Base-by-base conservation (phyloP, 2,888 invertebrate species). In the Buathra laborator region DNA sequence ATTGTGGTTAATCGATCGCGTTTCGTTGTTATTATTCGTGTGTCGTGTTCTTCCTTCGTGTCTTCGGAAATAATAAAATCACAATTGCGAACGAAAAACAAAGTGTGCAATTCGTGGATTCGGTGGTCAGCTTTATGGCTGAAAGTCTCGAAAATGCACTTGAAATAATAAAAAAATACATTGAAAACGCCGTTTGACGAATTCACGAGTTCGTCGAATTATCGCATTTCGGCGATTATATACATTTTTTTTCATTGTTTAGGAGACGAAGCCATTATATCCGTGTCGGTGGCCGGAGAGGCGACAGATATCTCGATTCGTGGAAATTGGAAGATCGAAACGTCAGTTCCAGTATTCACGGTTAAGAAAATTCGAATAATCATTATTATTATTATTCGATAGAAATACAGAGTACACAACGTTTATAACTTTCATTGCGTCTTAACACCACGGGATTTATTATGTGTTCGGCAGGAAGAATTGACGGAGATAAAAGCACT, bases 401-500 rank as follows among this genome's bases (percentile, higher is more conserved):
- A 51, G 89, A 88, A 86, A 77, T 81, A 83, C 67, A 24, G 10
- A 44, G 4, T 7, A 5, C 12, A 14, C 48, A 29, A 66, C 37
- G 53, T 62, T 7, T 48, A 29, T 24, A 32, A 77, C 3, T 48
- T 64, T 16, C 16, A 53, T 66, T 46, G 70, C 37, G 19, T 37
- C 32, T 66, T 46, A 44, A 29, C 29, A 12, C 19, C 6, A 16
- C 72, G 48, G 51, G 24, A 9, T 12, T 67, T 70, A 24, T 72
- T 24, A 7, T 64, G 46, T 96, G 94, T 95, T 96, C 37, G 37
- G 43, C 95, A 96, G 93, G 96, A 97, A 72, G 95, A 97, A 92
- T 95, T 98, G 88, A 94, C 97, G 94, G 95, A 96, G 64, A 95
- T 98, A 88, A 96, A 97, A 81, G 95, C 96, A 91, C 96, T 96